Conservation (phyloP, 2,113 vertebrate species). For the Syngnathus floridae region DNA sequence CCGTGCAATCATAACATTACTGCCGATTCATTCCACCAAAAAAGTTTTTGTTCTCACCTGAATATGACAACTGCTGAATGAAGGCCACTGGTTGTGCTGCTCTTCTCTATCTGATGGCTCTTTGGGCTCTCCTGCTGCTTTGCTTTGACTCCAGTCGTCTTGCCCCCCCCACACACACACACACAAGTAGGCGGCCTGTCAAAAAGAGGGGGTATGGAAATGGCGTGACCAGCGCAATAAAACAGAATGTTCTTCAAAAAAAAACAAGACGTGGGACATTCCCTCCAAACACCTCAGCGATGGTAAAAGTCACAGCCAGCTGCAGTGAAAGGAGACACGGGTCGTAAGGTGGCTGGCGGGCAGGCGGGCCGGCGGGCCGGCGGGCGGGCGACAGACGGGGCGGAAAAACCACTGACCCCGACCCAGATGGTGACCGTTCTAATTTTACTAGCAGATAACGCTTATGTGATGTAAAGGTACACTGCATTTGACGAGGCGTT, state of each 20-base stretch:
- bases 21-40: not conserved
- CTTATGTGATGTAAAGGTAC: slow-evolving; percentile 1
- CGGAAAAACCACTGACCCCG: not conserved
- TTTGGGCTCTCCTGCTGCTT: slow-evolving; percentile 58
- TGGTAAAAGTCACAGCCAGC: slow-evolving; percentile 49
- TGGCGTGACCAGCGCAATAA: slow-evolving; percentile 41
- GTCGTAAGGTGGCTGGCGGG: slow-evolving; percentile 3
- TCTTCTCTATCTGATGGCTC: slow-evolving; percentile 67
- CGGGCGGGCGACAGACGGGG: not conserved
- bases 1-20: not conserved
- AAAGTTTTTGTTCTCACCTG: slow-evolving; percentile 67
- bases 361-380: not conserved
- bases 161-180: slow-evolving; percentile 58
- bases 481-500: not conserved
- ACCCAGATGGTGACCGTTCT: slow-evolving; percentile 21
- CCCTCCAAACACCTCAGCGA: slow-evolving; percentile 15
- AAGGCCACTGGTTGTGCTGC: slow-evolving; percentile 10
- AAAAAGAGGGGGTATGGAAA: slow-evolving; percentile 42
- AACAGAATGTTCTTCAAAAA: slow-evolving; percentile 48
- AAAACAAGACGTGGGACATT: slow-evolving; percentile 57
- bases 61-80: not conserved
- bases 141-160: slow-evolving; percentile 38
- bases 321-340: slow-evolving; percentile 42
- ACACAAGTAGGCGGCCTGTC: slow-evolving; percentile 60
- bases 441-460: slow-evolving; percentile 20